phyloP scores from a whole-genome alignment of 2,888 invertebrate species.

The Sympetrum striolatum region DNA sequence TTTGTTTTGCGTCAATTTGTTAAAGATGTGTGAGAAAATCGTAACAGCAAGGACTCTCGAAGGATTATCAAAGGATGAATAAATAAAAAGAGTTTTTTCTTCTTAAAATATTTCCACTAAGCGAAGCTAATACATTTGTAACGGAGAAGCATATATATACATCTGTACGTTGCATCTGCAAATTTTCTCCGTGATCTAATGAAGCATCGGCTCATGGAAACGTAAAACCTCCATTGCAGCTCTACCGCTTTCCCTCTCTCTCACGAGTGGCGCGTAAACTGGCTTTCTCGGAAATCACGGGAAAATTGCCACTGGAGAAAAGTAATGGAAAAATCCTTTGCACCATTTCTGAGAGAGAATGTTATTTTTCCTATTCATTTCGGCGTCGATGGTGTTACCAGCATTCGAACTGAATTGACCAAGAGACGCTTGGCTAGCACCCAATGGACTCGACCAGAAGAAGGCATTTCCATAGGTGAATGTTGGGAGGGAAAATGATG shows the following conservation, averaged over 20 bases:
- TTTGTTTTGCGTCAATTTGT: too few relatives aligned
- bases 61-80: too few relatives aligned
- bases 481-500: not conserved
- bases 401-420: not conserved
- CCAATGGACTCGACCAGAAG: not conserved
- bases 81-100: too few relatives aligned
- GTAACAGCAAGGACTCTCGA: too few relatives aligned
- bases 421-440: not conserved
- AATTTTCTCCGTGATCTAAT: not conserved
- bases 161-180: not conserved
- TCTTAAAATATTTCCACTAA: too few relatives aligned
- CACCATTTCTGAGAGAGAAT: not conserved
- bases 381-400: not conserved
- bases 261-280: not conserved
- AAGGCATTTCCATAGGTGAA: not conserved
- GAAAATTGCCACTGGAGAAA: not conserved
- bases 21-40: too few relatives aligned
- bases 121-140: not conserved
- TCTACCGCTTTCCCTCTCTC: not conserved
- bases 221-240: not conserved
- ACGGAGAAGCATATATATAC: not conserved
- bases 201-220: not conserved
- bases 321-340: not conserved
- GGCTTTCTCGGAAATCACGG: not conserved
- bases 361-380: not conserved